These are phyloP conservation scores for Phalangium opilio DNA, from an alignment of 2,888 invertebrate species.

Conservation along the genomic window DNA sequence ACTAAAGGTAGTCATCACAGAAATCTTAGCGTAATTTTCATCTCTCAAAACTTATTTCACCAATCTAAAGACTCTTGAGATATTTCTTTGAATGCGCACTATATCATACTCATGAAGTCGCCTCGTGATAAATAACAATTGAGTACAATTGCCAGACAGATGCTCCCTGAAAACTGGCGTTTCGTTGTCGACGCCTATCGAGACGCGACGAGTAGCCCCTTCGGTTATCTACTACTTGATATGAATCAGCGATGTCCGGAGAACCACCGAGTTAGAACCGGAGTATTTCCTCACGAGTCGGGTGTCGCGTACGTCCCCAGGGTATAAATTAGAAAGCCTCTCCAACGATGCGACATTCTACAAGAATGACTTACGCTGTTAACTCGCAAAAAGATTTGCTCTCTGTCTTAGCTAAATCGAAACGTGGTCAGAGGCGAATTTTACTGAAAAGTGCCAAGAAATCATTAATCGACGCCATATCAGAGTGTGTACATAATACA, in stretches of 20 bases:
- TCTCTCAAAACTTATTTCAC: constrained; percentile 5
- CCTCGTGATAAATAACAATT: constrained; percentile 5
- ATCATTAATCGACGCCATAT: constrained; percentile 3
- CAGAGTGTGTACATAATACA: constrained; percentile 5
- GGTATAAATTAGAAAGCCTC: not conserved
- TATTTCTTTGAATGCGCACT: constrained; percentile 4
- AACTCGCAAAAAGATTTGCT: no score
- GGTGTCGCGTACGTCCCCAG: not conserved
- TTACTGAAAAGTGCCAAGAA: not conserved
- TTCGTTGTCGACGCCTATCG: constrained; percentile 4
- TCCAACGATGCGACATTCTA: constrained; percentile 1
- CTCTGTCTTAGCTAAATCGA: no score
- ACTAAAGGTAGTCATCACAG: constrained; percentile 9
- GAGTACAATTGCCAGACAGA: constrained; percentile 3
- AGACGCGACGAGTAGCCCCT: constrained; percentile 5
- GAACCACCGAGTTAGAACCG: not conserved
- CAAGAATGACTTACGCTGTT: no score
- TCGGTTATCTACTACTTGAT: constrained; percentile 6
- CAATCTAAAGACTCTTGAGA: constrained; percentile 1
- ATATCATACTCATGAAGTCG: constrained; percentile 2
- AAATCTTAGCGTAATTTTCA: not conserved
- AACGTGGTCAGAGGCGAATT: not conserved
- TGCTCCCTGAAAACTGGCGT: constrained; percentile 1
- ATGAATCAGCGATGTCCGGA: constrained; percentile 1
- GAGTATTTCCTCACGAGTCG: constrained; percentile 1